Evolutionary conservation across 2,888 invertebrate genomes (phyloP).

Genomic region (Drosophila setosimentum): DNA sequence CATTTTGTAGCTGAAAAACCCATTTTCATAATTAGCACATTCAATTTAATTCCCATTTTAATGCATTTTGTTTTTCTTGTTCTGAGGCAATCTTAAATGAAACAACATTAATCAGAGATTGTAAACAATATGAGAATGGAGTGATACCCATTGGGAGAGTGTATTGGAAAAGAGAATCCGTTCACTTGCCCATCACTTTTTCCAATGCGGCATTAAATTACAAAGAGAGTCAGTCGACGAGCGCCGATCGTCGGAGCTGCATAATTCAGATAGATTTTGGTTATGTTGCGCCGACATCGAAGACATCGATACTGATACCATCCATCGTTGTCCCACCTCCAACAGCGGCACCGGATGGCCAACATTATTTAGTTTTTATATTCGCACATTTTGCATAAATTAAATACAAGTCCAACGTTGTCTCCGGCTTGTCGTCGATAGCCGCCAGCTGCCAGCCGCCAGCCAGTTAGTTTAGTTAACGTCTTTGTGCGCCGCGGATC

Average conservation of each 20-base stretch:
- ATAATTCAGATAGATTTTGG: slow-evolving; percentile 57
- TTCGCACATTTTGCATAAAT: slow-evolving; percentile 78
- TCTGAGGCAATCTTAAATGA: background rate
- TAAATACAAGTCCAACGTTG: slow-evolving; percentile 51
- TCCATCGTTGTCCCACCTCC: slow-evolving; percentile 1
- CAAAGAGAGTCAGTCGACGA: slow-evolving; percentile 37
- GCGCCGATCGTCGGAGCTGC: slow-evolving; percentile 32
- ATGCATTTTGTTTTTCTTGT: background rate
- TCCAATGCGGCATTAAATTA: slow-evolving; percentile 67
- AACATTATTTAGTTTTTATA: slow-evolving; percentile 74
- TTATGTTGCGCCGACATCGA: slow-evolving; percentile 47
- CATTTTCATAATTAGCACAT: background rate
- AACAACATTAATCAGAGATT: background rate
- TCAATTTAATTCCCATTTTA: background rate
- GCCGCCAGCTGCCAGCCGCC: slow-evolving; percentile 30
- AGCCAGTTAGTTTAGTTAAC: slow-evolving; percentile 59
- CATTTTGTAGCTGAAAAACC: background rate
- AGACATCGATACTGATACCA: slow-evolving; percentile 20
- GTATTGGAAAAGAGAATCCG: slow-evolving; percentile 31
- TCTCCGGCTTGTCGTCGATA: slow-evolving; percentile 15
- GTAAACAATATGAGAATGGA: background rate
- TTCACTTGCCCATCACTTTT: slow-evolving; percentile 51
- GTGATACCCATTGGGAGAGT: slow-evolving; percentile 1
- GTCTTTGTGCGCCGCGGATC: slow-evolving; percentile 59
- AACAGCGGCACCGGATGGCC: slow-evolving; percentile 44